Percentiles rank a stretch among this genome's conserved stretches.
These are phyloP conservation scores for Bagarius yarrelli DNA, from an alignment of 2,113 vertebrate species.

Conservation along the genomic window DNA sequence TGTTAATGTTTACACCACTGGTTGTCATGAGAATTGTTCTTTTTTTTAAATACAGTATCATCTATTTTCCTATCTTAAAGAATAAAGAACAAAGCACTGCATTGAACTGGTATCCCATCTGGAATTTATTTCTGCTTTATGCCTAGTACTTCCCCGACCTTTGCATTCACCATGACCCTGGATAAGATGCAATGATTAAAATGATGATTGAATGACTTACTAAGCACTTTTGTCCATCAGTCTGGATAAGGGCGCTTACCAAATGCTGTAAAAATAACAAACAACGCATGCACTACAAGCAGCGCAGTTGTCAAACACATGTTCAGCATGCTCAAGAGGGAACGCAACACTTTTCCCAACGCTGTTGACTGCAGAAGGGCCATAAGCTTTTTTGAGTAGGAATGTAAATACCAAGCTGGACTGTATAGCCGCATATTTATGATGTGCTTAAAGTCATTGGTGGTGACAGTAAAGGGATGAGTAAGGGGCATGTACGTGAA, in stretches of 20 bases:
- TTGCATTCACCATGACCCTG: not conserved
- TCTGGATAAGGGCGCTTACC: not conserved
- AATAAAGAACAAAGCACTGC: not conserved
- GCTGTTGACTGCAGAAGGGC: not conserved
- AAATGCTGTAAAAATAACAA: not conserved
- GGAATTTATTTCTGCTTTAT: not conserved
- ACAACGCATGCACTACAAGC: not conserved
- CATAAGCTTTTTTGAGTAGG: conserved; percentile 5
- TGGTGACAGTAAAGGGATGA: not conserved
- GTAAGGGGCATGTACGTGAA: conserved; percentile 3
- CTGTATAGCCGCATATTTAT: not conserved
- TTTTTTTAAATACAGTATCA: too few relatives aligned
- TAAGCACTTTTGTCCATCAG: not conserved
- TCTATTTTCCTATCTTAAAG: too few relatives aligned
- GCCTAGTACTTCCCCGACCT: not conserved
- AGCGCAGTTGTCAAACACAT: conserved; percentile 7
- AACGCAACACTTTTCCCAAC: conserved; percentile 8
- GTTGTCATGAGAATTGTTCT: too few relatives aligned
- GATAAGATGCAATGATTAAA: too few relatives aligned
- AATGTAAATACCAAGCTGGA: conserved; percentile 25
- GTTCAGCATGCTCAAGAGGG: not conserved
- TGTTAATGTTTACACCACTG: too few relatives aligned
- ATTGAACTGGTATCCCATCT: not conserved
- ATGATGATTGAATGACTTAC: not conserved
- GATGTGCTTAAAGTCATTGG: not conserved